A percentile compares a stretch with the other conserved stretches of the same genome.
Conservation (phyloP, 1,140 invertebrate species). For the Drosophila suzukii region DNA sequence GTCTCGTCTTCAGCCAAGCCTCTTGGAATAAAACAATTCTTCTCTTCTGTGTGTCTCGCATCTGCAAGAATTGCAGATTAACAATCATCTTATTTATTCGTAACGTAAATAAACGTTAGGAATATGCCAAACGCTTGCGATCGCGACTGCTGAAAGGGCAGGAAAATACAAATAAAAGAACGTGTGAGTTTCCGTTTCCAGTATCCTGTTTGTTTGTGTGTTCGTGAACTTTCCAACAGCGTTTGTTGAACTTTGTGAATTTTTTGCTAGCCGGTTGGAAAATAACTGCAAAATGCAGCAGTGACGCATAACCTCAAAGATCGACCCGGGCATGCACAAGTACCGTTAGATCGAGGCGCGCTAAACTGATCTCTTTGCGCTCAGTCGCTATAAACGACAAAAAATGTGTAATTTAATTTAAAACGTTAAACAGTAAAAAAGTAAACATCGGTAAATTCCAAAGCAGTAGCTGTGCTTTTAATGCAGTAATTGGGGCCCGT, state of each 20-base stretch:
- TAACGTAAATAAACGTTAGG: constrained; percentile 49
- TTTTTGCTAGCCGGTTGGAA: constrained; percentile 31
- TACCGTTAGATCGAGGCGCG: constrained; percentile 57
- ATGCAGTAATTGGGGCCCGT: constrained; percentile 76
- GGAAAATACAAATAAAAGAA: constrained; percentile 34
- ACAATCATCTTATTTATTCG: constrained; percentile 69
- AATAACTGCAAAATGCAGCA: constrained; percentile 50
- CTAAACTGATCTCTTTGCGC: constrained; percentile 12
- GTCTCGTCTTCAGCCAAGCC: constrained; percentile 40
- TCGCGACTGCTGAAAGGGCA: constrained; percentile 57
- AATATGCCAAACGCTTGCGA: constrained; percentile 62
- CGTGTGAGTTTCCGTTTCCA: constrained; percentile 47
- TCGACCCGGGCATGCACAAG: constrained; percentile 23
- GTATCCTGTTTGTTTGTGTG: constrained; percentile 12
- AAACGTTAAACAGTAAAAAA: constrained; percentile 33
- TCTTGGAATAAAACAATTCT: constrained; percentile 44
- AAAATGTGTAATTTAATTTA: constrained; percentile 42
- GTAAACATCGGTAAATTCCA: constrained; percentile 62
- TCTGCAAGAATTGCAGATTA: constrained; percentile 58
- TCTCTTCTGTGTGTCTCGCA: constrained; percentile 6
- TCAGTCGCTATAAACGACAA: constrained; percentile 29
- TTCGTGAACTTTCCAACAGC: constrained; percentile 7
- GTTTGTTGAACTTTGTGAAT: constrained; percentile 70
- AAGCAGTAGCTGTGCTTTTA: constrained; percentile 47
- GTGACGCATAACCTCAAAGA: constrained; percentile 67